Conservation (phyloP, 2,888 invertebrate genomes). For the Dryobota labecula region DNA sequence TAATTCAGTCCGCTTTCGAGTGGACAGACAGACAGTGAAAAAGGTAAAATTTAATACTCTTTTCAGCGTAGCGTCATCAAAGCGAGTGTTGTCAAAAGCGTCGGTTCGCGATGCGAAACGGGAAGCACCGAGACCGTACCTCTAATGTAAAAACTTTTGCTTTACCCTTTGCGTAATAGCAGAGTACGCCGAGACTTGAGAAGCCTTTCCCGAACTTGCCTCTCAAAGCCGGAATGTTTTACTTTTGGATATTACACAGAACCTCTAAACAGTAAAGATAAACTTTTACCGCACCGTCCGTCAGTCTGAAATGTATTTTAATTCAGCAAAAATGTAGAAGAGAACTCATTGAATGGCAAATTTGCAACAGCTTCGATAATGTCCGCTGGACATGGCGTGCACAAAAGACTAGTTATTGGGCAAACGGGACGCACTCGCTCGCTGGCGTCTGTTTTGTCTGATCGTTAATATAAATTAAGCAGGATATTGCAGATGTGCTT, state of each 20-base stretch:
- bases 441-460: constrained; percentile 70
- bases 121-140: constrained; percentile 81
- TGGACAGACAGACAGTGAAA: constrained; percentile 79
- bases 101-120: constrained; percentile 83
- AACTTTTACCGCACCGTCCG: constrained; percentile 70
- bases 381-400: constrained; percentile 60
- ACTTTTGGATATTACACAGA: constrained; percentile 84
- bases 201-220: constrained; percentile 86
- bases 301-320: constrained; percentile 50
- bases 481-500: constrained; percentile 84
- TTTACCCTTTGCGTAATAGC: constrained; percentile 86
- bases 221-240: constrained; percentile 88
- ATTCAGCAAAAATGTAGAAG: constrained; percentile 34
- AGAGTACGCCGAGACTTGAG: constrained; percentile 81
- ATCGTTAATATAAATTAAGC: constrained; percentile 76
- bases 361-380: constrained; percentile 62
- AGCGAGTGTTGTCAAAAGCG: constrained; percentile 88
- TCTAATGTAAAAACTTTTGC: constrained; percentile 89
- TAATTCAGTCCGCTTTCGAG: constrained; percentile 80
- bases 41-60: constrained; percentile 86
- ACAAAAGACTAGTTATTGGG: constrained; percentile 66
- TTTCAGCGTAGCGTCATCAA: constrained; percentile 83
- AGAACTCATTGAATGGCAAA: constrained; percentile 43
- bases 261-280: constrained; percentile 72
- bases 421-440: constrained; percentile 72